Conservation (phyloP, 2,797 vertebrate species). For the Australoheros facetus region DNA sequence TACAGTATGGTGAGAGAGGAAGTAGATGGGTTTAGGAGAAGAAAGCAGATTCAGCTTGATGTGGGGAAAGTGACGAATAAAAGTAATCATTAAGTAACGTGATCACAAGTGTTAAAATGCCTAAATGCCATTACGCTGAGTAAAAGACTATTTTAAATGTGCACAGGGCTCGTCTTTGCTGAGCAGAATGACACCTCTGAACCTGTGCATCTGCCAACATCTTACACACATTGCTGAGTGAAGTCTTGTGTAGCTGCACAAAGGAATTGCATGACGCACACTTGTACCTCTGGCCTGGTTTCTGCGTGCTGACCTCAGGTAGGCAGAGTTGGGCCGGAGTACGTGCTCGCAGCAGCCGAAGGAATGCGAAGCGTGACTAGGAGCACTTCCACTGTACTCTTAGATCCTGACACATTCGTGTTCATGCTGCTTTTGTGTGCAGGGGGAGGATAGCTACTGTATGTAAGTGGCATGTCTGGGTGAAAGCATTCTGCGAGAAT, state of each 20-base stretch:
- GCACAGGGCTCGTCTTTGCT: background rate
- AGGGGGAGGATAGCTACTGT: background rate
- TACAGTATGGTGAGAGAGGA: background rate
- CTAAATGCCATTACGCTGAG: background rate
- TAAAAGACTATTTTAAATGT: background rate
- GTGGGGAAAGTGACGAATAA: background rate
- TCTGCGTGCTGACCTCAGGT: constrained; percentile 28
- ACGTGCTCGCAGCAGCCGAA: constrained; percentile 31
- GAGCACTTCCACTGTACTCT: background rate
- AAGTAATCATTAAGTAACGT: background rate
- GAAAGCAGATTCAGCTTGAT: background rate
- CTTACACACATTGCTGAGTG: background rate
- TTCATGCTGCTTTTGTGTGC: background rate
- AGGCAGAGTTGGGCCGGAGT: constrained; percentile 10
- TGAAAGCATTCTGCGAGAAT: background rate
- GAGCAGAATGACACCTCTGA: background rate
- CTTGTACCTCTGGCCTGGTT: constrained; percentile 16
- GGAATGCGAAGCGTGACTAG: constrained; percentile 52
- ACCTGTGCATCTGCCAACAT: background rate
- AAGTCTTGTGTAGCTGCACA: background rate
- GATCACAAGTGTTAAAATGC: background rate
- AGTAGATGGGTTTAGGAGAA: background rate
- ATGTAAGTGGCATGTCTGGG: background rate
- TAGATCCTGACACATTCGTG: background rate
- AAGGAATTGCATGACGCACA: background rate